Base-by-base conservation (phyloP, 2,797 vertebrate species). In the Anguilla marmorata region DNA sequence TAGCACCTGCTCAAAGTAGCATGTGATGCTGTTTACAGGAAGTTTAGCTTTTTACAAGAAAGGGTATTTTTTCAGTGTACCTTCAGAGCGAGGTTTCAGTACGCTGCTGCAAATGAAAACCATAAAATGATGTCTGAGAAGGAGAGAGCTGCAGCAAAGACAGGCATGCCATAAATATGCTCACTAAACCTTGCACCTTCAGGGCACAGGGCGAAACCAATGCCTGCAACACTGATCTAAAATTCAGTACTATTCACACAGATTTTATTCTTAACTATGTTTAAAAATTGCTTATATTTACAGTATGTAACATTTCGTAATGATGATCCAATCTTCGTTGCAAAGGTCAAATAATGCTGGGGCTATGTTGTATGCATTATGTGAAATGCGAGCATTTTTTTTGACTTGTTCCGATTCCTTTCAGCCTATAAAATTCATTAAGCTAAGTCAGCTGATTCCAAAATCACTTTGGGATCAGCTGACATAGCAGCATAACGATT, bases 11-110 rank as follows among this genome's bases (percentile, higher is more conserved):
- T 30, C 69, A 37, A 74, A 74, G 30, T 74, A 33, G 33, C 30
- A 37, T 74, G 69, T 37, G 69, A 27, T 37, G 7, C 1, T 74
- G 27, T 74, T 74, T 74, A 74, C 69, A 74, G 69, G 69, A 74
- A 74, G 69, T 27, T 33, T 14, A 30, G 69, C 69, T 27, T 74
- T 74, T 74, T 74, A 74, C 69, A 37, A 74, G 69, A 74, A 74
- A 74, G 69, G 69, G 11, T 11, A 33, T 11, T 74, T 3, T 74
- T 37, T 45, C 58, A 63, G 58, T 52, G 50, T 52, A 52, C 50
- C 50, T 52, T 52, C 50, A 52, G 8, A 8, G 50, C 50, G 11
- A 52, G 50, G 50, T 52, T 52, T 52, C 21, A 66, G 24, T 66
- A 24, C n/a, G 8, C 24, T n/a, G 24, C 63, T n/a, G 63, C 63